These are phyloP conservation scores for Spodoptera picta DNA, from an alignment of 2,888 invertebrate species.

Conservation along the genomic window DNA sequence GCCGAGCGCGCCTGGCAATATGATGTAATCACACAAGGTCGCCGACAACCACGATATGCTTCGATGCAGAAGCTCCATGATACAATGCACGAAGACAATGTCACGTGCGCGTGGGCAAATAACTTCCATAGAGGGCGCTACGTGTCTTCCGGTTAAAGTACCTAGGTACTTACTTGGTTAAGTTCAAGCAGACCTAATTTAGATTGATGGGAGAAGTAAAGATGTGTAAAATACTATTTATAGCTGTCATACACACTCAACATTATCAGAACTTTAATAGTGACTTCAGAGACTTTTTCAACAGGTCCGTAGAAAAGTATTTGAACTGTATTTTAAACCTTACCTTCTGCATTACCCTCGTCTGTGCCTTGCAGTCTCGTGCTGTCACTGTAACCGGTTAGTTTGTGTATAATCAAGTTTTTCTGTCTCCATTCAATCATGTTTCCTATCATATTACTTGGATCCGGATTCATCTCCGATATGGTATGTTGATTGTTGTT, in stretches of 20 bases:
- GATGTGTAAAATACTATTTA: too few relatives aligned
- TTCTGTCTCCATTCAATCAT: slow-evolving; percentile 36
- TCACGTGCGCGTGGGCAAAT: slow-evolving; percentile 12
- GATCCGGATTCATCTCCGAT: slow-evolving; percentile 25
- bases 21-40: slow-evolving; percentile 74
- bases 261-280: too few relatives aligned
- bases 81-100: slow-evolving; percentile 4
- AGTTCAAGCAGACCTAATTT: too few relatives aligned
- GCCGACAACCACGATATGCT: slow-evolving; percentile 43
- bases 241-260: too few relatives aligned
- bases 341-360: slow-evolving; percentile 22
- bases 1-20: slow-evolving; percentile 58
- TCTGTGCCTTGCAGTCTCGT: slow-evolving; percentile 21
- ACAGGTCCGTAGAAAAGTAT: too few relatives aligned
- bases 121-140: slow-evolving; percentile 20
- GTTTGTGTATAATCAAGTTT: slow-evolving; percentile 48
- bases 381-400: slow-evolving; percentile 61
- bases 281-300: too few relatives aligned
- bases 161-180: too few relatives aligned
- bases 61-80: slow-evolving; percentile 44
- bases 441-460: slow-evolving; percentile 38
- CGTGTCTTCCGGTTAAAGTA: slow-evolving; percentile 13
- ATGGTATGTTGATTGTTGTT: neutral
- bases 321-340: too few relatives aligned
- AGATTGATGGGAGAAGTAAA: too few relatives aligned